phyloP scores from a whole-genome alignment of 2,113 vertebrate genomes.

The Melierax canorus region DNA sequence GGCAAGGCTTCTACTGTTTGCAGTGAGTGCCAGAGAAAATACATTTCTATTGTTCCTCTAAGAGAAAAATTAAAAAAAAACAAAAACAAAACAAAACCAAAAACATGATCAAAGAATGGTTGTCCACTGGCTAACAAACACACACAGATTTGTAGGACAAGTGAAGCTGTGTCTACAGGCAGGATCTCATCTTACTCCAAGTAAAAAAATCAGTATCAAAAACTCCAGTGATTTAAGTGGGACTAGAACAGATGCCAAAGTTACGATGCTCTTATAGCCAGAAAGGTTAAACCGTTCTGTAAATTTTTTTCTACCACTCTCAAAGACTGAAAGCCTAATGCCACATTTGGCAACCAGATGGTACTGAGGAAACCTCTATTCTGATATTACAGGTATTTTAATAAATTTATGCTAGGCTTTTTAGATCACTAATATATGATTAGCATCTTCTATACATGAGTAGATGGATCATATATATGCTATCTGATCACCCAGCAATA shows the following conservation, averaged over 20 bases:
- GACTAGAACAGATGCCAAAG: background rate
- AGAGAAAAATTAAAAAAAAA: background rate
- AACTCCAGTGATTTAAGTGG: background rate
- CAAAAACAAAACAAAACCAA: background rate
- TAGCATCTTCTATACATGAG: background rate
- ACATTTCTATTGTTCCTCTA: background rate
- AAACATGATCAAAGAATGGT: background rate
- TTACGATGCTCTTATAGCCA: background rate
- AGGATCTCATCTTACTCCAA: background rate
- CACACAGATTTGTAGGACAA: background rate
- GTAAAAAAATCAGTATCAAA: background rate
- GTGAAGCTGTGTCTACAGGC: background rate
- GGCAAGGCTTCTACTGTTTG: background rate
- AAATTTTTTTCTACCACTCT: background rate
- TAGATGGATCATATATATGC: background rate
- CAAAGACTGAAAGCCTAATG: background rate
- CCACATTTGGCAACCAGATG: background rate
- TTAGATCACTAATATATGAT: background rate
- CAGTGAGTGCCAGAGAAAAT: background rate
- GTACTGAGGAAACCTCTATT: background rate
- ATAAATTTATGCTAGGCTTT: background rate
- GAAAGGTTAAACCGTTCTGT: background rate
- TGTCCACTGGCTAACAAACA: background rate
- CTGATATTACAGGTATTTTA: background rate
- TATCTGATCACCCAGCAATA: background rate